A percentile compares a stretch with the other conserved stretches of the same genome.
These are phyloP conservation scores for Takifugu ocellatus DNA, from an alignment of 2,797 vertebrate genomes.

Conservation along the genomic window DNA sequence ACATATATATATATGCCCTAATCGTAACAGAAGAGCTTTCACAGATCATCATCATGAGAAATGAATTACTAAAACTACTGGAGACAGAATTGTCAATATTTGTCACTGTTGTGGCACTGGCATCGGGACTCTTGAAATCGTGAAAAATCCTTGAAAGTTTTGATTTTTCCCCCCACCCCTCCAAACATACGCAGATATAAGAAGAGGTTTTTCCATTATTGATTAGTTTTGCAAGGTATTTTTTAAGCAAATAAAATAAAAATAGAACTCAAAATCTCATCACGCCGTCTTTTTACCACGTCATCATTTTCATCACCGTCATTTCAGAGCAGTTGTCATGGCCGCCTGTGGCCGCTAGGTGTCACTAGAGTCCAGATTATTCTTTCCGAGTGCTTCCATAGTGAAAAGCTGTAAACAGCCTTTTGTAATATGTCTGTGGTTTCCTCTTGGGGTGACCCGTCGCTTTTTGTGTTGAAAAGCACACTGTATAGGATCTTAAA, in stretches of 20 bases:
- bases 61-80: slow-evolving; percentile 11
- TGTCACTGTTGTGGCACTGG: slow-evolving; percentile 40
- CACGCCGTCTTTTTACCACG: slow-evolving; percentile 49
- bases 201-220: slow-evolving; percentile 6
- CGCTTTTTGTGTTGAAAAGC: slow-evolving; percentile 68
- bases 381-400: slow-evolving; percentile 82
- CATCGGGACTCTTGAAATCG: slow-evolving; percentile 59
- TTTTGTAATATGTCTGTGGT: slow-evolving; percentile 62
- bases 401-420: slow-evolving; percentile 63
- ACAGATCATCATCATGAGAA: slow-evolving; percentile 29
- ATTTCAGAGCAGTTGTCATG: slow-evolving; percentile 59
- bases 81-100: slow-evolving; percentile 9
- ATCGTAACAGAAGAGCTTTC: slow-evolving; percentile 51
- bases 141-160: slow-evolving; percentile 23
- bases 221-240: background rate
- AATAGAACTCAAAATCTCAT: slow-evolving; percentile 46
- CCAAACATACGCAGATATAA: slow-evolving; percentile 4
- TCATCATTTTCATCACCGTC: slow-evolving; percentile 51
- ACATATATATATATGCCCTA: slow-evolving; percentile 63
- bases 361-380: slow-evolving; percentile 74
- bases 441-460: slow-evolving; percentile 59
- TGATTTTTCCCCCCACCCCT: background rate
- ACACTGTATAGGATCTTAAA: slow-evolving; percentile 58
- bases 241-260: slow-evolving; percentile 38
- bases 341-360: slow-evolving; percentile 70